Evolutionary conservation across 2,113 vertebrate genomes (phyloP).

Genomic region (Desmodus rotundus): DNA sequence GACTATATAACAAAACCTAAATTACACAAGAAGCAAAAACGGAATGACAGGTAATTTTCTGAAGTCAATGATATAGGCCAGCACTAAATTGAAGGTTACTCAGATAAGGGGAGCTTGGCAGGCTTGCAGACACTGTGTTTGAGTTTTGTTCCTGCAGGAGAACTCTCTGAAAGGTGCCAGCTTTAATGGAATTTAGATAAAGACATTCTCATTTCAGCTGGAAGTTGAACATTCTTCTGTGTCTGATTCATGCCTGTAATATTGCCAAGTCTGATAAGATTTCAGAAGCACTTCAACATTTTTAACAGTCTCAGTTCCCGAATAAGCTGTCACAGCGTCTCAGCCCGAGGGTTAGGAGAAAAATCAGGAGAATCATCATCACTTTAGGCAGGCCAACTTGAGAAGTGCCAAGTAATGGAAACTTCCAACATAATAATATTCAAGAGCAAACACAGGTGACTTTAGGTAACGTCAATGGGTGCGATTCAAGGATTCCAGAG

Average conservation of each 20-base stretch:
- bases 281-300: conserved; percentile 41
- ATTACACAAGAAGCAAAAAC: conserved; percentile 49
- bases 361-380: neutral
- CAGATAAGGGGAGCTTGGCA: conserved; percentile 52
- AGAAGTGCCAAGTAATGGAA: neutral
- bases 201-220: conserved; percentile 65
- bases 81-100: conserved; percentile 66
- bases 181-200: conserved; percentile 71
- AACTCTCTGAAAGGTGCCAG: conserved; percentile 61
- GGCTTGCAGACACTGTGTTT: conserved; percentile 51
- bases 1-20: conserved; percentile 53
- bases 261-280: conserved; percentile 55
- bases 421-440: neutral
- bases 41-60: conserved; percentile 64
- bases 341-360: neutral
- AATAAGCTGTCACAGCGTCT: conserved; percentile 36
- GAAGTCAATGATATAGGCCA: conserved; percentile 15
- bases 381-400: neutral
- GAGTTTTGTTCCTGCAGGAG: conserved; percentile 58
- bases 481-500: neutral
- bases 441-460: neutral
- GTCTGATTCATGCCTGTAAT: conserved; percentile 59
- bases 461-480: neutral
- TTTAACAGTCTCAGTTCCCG: conserved; percentile 39
- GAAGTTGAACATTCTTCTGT: conserved; percentile 54